A percentile compares a stretch with the other conserved stretches of the same genome.
These are phyloP conservation scores for Ophonus ardosiacus DNA, from an alignment of 2,888 invertebrate genomes.

Conservation along the genomic window DNA sequence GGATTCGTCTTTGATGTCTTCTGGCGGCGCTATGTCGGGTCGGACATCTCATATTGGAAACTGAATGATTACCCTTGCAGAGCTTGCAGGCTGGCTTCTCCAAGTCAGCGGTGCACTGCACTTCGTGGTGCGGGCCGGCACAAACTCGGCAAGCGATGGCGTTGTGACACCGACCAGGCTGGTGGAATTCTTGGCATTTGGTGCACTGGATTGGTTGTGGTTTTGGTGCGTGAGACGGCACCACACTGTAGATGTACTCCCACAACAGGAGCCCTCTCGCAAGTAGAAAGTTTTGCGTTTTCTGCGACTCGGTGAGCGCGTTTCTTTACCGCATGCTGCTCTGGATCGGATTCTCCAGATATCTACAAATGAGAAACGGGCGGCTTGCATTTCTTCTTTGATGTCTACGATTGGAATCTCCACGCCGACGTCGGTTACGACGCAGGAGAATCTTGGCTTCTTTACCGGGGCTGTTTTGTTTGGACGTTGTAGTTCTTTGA, in stretches of 20 bases:
- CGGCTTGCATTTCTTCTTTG: too few species aligned
- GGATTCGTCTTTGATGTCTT: not conserved
- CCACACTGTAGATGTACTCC: not conserved
- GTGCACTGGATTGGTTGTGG: not conserved
- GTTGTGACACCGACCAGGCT: not conserved
- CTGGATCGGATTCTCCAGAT: not conserved
- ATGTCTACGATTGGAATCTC: not conserved
- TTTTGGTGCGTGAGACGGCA: not conserved
- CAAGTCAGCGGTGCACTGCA: not conserved
- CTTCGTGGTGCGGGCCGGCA: not conserved
- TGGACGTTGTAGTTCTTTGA: too few species aligned
- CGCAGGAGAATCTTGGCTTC: not conserved
- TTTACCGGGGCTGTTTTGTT: too few species aligned
- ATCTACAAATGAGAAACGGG: not conserved
- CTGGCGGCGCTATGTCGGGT: not conserved
- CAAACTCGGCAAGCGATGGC: not conserved
- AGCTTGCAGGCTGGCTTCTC: not conserved
- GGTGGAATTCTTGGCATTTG: conserved; percentile 1
- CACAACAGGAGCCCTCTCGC: not conserved
- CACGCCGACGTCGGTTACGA: not conserved
- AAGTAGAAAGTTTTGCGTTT: not conserved
- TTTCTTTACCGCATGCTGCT: not conserved
- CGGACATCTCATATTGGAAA: not conserved
- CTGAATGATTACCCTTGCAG: not conserved
- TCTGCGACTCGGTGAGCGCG: not conserved